A percentile compares a stretch with the other conserved stretches of the same genome.
phyloP scores from a whole-genome alignment of 2,888 invertebrate species.

The Drosophila parthenogenetica region DNA sequence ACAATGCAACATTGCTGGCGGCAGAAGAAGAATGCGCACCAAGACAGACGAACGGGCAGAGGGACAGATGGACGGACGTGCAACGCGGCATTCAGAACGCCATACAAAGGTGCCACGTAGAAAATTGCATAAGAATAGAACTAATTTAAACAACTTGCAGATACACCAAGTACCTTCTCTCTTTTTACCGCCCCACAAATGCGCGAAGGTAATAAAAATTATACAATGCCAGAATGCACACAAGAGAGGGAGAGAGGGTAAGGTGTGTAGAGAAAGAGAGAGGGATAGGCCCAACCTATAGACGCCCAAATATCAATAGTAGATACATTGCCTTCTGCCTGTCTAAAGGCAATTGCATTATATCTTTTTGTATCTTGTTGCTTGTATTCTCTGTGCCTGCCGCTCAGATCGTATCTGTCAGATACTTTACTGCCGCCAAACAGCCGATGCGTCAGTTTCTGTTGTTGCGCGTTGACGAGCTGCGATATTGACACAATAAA shows the following conservation, averaged over 20 bases:
- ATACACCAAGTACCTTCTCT: conserved; percentile 47
- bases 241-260: neutral
- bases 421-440: conserved; percentile 31
- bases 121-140: conserved; percentile 80
- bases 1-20: conserved; percentile 55
- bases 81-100: conserved; percentile 47
- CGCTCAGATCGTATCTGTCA: conserved; percentile 53
- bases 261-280: neutral
- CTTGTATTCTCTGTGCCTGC: conserved; percentile 15
- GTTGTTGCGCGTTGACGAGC: conserved; percentile 35
- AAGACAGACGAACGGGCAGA: conserved; percentile 38
- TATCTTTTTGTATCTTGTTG: conserved; percentile 13
- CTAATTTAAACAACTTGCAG: conserved; percentile 78
- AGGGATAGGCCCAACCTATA: conserved; percentile 16
- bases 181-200: conserved; percentile 6
- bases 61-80: conserved; percentile 38
- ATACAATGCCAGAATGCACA: conserved; percentile 54
- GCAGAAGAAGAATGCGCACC: conserved; percentile 15
- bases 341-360: conserved; percentile 41
- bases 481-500: conserved; percentile 39
- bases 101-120: conserved; percentile 74
- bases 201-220: conserved; percentile 66
- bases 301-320: conserved; percentile 50
- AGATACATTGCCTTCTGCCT: conserved; percentile 41
- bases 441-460: conserved; percentile 32